Evolutionary conservation across 2,113 vertebrate species (phyloP), one percentile per base, ranked within the genome.

Genomic region (Rhabdomys dilectus): DNA sequence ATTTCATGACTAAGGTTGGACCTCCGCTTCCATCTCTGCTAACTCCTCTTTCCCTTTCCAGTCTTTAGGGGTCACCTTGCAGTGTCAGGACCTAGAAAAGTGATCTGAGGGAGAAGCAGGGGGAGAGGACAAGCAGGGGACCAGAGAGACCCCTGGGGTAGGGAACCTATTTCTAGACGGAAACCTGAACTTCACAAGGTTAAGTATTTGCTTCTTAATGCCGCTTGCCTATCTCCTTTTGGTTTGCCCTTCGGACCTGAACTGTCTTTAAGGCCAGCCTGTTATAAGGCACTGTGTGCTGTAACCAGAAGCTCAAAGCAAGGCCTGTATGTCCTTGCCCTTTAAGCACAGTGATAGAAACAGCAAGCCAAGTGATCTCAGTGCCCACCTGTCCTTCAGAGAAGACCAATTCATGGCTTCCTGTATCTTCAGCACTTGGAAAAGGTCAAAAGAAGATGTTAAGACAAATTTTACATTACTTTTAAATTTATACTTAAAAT

Each of bases 401-500:
- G 62, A 70, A 62, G n/a, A 8, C 16, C 75, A 89, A 10, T 12
- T 31, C 4, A 26, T 75, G 36, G 51, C 64, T 86, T 68, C 90
- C 39, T 75, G 45, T 78, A 75, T 68, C 34, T 72, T 66, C 60
- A 51, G n/a, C 70, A 75, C 10, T 73, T 70, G 36, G 5, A 75
- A 62, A 60, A 82, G 90, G 17, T 19, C 36, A 36, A 91, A 89
- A 93, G 51, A 84, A 34, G 21, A 72, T 64, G 60, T 86, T 29
- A 70, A 53, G 42, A 88, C 58, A 16, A 9, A 21, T 75, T 93
- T 75, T 48, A 81, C 64, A 7, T 91, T 42, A 62, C n/a, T 56
- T 89, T 81, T n/a, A 7, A 56, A 91, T 91, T 91, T 75, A 77
- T 34, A 81, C 15, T 85, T 94, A 84, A 94, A 86, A 75, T 87